Evolutionary conservation across 2,113 vertebrate species (phyloP).

Genomic region (Leuciscus idus): DNA sequence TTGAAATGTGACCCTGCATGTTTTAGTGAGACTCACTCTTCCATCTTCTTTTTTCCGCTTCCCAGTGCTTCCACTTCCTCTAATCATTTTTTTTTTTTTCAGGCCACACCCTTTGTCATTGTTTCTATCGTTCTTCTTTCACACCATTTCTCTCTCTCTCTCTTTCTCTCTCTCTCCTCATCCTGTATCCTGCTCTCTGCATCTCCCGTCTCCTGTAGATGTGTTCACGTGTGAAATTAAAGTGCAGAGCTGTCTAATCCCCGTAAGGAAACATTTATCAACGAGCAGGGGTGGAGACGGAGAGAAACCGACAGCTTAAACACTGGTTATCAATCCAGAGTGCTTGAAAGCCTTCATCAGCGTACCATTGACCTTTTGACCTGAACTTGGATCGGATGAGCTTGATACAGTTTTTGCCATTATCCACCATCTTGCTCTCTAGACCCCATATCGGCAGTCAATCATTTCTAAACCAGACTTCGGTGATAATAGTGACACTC

Average conservation of each 20-base stretch:
- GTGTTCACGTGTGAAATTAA: constrained; percentile 81
- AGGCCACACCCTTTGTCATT: constrained; percentile 21
- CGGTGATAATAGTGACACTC: not conserved
- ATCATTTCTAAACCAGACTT: not conserved
- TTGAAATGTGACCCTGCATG: not conserved
- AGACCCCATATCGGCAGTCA: not conserved
- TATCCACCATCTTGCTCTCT: not conserved
- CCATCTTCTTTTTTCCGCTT: not conserved
- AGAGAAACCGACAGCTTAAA: constrained; percentile 20
- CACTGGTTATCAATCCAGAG: not conserved
- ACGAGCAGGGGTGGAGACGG: not conserved
- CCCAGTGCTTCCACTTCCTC: constrained; percentile 46
- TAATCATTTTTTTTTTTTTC: not conserved
- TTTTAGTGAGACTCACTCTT: not conserved
- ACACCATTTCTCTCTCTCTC: constrained; percentile 25
- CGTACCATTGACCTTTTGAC: constrained; percentile 2
- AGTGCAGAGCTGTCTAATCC: constrained; percentile 75
- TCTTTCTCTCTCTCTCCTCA: constrained; percentile 20
- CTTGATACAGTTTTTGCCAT: not conserved
- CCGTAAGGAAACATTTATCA: constrained; percentile 59
- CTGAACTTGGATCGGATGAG: constrained; percentile 3
- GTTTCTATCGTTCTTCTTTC: constrained; percentile 18
- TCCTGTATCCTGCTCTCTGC: constrained; percentile 53
- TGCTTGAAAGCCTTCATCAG: not conserved
- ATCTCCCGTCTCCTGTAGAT: constrained; percentile 47